These are phyloP conservation scores for Pogonognathellus flavescens DNA, from an alignment of 1,140 invertebrate species.

Conservation along the genomic window DNA sequence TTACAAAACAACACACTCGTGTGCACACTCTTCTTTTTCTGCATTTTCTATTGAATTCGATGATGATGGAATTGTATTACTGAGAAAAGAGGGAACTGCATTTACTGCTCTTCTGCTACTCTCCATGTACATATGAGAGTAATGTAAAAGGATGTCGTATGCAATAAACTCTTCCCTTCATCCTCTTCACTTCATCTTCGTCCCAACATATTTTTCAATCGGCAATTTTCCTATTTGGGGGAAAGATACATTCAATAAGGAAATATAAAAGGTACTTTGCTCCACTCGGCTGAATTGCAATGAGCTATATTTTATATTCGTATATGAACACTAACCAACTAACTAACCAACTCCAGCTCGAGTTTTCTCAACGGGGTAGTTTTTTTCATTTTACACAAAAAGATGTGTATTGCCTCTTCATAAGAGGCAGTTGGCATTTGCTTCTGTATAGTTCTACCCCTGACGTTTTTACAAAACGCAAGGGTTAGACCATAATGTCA, in stretches of 20 bases:
- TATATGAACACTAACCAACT: neutral
- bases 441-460: no score
- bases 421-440: no score
- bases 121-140: neutral
- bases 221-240: slow-evolving; percentile 32
- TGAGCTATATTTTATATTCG: neutral
- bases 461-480: no score
- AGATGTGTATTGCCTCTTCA: no score
- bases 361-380: no score
- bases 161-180: slow-evolving; percentile 23
- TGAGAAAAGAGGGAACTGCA: no score
- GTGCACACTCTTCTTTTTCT: no score
- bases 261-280: slow-evolving; percentile 33
- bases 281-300: slow-evolving; percentile 7
- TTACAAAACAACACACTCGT: no score
- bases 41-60: no score
- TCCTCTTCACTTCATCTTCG: neutral
- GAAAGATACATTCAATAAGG: slow-evolving; percentile 40
- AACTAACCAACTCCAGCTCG: neutral
- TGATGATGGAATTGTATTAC: no score
- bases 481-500: no score
- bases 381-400: no score
- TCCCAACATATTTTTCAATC: slow-evolving; percentile 5
- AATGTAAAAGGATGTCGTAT: neutral
- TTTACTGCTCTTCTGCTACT: neutral